A percentile compares a stretch with the other conserved stretches of the same genome.
Conservation (phyloP, 1,140 invertebrate genomes). For the Agrypnia vestita region DNA sequence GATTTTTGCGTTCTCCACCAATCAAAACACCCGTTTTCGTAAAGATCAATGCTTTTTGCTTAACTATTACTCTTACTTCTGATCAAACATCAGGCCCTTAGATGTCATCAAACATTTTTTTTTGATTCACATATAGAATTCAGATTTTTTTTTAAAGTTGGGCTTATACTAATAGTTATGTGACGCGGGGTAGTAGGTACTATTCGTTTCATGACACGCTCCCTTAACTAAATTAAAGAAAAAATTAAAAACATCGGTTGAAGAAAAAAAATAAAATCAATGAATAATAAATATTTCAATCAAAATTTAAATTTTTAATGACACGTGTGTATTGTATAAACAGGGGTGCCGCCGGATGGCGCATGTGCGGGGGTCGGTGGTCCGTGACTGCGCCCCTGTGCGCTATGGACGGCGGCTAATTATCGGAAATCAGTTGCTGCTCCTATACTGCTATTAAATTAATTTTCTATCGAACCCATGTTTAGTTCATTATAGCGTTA, state of each 20-base stretch:
- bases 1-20: too few relatives aligned
- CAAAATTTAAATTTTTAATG: neutral
- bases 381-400: neutral
- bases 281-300: neutral
- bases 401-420: constrained; percentile 13
- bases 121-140: too few relatives aligned
- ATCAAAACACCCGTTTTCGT: too few relatives aligned
- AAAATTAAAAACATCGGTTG: neutral
- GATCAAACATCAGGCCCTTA: too few relatives aligned
- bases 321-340: neutral
- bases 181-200: too few relatives aligned
- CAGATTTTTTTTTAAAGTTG: too few relatives aligned
- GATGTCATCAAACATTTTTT: too few relatives aligned
- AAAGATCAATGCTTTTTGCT: too few relatives aligned
- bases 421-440: constrained; percentile 33
- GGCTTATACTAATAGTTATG: too few relatives aligned
- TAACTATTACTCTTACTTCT: too few relatives aligned
- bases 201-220: too few relatives aligned
- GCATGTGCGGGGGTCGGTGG: neutral
- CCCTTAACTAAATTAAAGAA: too few relatives aligned
- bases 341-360: constrained; percentile 1
- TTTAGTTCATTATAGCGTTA: constrained; percentile 26
- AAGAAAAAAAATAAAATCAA: neutral
- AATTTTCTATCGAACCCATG: constrained; percentile 16
- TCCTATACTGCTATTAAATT: constrained; percentile 27